Conservation (phyloP, 2,888 invertebrate genomes). For the Erebia ligea region DNA sequence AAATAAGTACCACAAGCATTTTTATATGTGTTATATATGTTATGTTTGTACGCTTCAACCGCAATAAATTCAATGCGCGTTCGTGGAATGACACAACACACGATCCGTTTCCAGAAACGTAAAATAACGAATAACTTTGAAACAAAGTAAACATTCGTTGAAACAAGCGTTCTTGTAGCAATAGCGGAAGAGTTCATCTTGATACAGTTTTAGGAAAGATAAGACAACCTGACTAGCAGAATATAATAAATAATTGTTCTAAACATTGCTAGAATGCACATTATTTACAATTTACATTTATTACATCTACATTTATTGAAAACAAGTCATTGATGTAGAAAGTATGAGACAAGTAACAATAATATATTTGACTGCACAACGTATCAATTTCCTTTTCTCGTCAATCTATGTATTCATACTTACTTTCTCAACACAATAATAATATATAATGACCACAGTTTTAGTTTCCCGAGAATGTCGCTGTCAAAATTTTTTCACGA, state of each 20-base stretch:
- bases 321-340: too few species aligned
- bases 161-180: not conserved
- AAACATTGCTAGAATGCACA: not conserved
- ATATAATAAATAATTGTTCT: not conserved
- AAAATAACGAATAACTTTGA: constrained; percentile 13
- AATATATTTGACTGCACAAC: not conserved
- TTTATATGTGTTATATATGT: not conserved
- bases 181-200: constrained; percentile 10
- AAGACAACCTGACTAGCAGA: not conserved
- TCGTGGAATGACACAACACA: constrained; percentile 8
- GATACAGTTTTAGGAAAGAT: constrained; percentile 1
- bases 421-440: not conserved
- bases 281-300: not conserved
- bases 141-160: constrained; percentile 3
- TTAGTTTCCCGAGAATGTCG: constrained; percentile 6
- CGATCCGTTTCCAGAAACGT: not conserved
- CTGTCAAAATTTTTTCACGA: constrained; percentile 3
- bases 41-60: not conserved
- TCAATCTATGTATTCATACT: not conserved
- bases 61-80: not conserved
- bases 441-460: not conserved
- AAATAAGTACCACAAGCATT: not conserved
- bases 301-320: not conserved
- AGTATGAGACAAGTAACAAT: too few species aligned
- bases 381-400: not conserved